Evolutionary conservation across 2,113 vertebrate genomes (phyloP).

Genomic region (human): GRCh38 chr18:49190001-49190500

Average conservation of each 20-base stretch:
- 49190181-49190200: not conserved
- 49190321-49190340: not conserved
- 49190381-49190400: not conserved
- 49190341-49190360: not conserved
- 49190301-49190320: slow-evolving; percentile 17
- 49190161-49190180: not conserved
- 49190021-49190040: not conserved
- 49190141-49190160: not conserved
- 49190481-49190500: not conserved
- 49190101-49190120: not conserved
- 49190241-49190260: not conserved
- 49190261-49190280: not conserved
- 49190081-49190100: not conserved
- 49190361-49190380: not conserved
- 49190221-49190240: not conserved
- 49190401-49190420: not conserved
- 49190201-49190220: not conserved
- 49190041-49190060: not conserved
- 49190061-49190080: not conserved
- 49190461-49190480: not conserved
- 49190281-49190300: not conserved
- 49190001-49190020: not conserved
- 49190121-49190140: not conserved
- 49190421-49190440: not conserved
- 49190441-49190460: not conserved